Evolutionary conservation across 1,140 invertebrate genomes (phyloP).

Genomic region (Probaryconus sp.): DNA sequence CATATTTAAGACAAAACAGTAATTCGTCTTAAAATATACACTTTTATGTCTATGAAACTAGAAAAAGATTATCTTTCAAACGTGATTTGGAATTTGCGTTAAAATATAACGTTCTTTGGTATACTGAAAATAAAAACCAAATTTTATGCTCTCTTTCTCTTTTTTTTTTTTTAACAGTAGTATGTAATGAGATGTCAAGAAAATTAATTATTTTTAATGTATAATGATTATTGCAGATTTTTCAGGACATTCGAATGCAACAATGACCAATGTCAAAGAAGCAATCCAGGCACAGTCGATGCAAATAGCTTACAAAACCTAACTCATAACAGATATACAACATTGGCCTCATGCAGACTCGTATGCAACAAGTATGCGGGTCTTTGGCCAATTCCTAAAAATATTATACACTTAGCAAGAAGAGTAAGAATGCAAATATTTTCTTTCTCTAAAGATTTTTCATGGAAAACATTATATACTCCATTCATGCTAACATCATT

Average conservation of each 20-base stretch:
- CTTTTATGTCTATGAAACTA: not conserved
- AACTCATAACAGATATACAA: constrained; percentile 54
- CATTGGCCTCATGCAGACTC: constrained; percentile 80
- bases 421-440: constrained; percentile 20
- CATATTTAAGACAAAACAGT: not conserved
- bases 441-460: not conserved
- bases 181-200: not conserved
- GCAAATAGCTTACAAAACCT: constrained; percentile 15
- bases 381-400: constrained; percentile 85
- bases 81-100: not conserved
- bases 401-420: constrained; percentile 58
- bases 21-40: constrained; percentile 1
- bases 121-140: not conserved
- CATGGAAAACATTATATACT: not conserved
- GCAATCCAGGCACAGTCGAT: constrained; percentile 14
- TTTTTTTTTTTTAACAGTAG: not conserved
- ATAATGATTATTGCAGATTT: constrained; percentile 57
- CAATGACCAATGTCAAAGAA: constrained; percentile 64
- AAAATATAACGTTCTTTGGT: not conserved
- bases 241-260: constrained; percentile 66
- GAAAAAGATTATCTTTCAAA: not conserved
- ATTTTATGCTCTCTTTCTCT: too few species aligned
- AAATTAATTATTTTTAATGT: constrained; percentile 1
- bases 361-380: constrained; percentile 83
- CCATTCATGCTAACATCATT: not conserved